Percentiles rank a stretch among this genome's conserved stretches.
These are phyloP conservation scores for Heliocidaris erythrogramma DNA, from an alignment of 35 echinoderm and acorn worm species.

Conservation along the genomic window DNA sequence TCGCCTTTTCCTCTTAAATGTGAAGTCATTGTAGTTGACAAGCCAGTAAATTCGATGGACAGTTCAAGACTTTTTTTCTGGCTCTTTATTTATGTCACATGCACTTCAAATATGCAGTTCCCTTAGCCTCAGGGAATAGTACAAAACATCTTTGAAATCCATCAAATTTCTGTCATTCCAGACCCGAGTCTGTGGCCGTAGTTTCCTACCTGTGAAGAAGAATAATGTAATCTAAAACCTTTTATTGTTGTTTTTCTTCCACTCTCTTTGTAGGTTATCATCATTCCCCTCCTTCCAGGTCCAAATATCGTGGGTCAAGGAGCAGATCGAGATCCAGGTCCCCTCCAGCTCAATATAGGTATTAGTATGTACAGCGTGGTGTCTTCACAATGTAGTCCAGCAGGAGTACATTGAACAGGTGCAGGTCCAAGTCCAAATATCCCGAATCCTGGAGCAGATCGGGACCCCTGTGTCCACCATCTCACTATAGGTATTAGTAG, in stretches of 20 bases:
- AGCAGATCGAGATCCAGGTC: conserved; percentile 53
- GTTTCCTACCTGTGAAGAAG: too few species aligned
- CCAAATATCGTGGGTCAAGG: conserved; percentile 37
- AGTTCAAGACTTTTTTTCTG: too few species aligned
- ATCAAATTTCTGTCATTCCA: not conserved
- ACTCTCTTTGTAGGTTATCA: conserved; percentile 28
- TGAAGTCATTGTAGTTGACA: too few species aligned
- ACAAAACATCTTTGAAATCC: too few species aligned
- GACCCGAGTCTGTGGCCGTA: not conserved
- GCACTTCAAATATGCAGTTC: too few species aligned
- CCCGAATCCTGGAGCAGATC: conserved; percentile 52
- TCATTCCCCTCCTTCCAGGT: conserved; percentile 19
- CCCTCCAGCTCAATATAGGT: conserved; percentile 58
- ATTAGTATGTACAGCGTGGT: conserved; percentile 25
- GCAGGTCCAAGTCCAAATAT: not conserved
- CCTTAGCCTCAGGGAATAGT: too few species aligned
- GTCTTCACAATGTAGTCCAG: not conserved
- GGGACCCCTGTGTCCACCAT: conserved; percentile 41
- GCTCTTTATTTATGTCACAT: too few species aligned
- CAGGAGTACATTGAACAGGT: not conserved
- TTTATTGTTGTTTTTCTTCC: not conserved
- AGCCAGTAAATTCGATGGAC: too few species aligned
- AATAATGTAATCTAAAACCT: not conserved
- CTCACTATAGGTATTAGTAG: conserved; percentile 54
- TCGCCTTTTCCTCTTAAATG: too few species aligned